Conservation (phyloP, 2,888 invertebrate genomes). For the Trachelus tabidus region DNA sequence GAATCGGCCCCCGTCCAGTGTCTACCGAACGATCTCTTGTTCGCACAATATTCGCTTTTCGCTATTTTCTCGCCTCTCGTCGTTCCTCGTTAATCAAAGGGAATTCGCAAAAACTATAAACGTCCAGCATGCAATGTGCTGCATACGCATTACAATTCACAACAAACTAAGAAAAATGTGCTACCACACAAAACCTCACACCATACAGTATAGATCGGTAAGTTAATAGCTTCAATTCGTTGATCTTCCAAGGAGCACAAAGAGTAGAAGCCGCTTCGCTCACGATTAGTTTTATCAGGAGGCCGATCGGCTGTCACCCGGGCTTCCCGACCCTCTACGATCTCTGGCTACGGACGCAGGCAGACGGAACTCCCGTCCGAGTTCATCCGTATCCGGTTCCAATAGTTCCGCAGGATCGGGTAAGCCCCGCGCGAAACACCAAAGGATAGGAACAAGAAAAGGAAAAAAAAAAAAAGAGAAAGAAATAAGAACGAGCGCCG, state of each 20-base stretch:
- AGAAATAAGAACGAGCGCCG: constrained; percentile 17
- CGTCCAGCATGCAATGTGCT: constrained; percentile 53
- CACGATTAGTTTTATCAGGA: neutral
- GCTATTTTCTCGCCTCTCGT: neutral
- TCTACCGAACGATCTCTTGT: neutral
- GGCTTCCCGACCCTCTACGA: neutral
- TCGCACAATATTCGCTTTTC: neutral
- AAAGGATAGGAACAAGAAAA: constrained; percentile 27
- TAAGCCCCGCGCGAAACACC: constrained; percentile 17
- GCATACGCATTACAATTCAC: constrained; percentile 51
- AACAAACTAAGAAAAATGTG: constrained; percentile 53
- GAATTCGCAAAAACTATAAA: constrained; percentile 2
- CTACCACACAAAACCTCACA: constrained; percentile 50
- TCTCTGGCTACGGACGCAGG: too few species aligned
- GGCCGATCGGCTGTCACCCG: constrained; percentile 11
- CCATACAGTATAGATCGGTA: constrained; percentile 13
- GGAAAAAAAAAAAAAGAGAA: constrained; percentile 20
- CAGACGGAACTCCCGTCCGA: too few species aligned
- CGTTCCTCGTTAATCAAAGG: neutral
- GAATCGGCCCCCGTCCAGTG: neutral
- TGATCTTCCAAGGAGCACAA: neutral
- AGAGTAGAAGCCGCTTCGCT: neutral
- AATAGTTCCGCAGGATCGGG: neutral
- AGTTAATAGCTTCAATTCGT: neutral
- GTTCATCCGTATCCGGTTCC: neutral